These are phyloP conservation scores for Dicyrtoma fusca DNA, from an alignment of 2,888 invertebrate genomes.

Conservation along the genomic window DNA sequence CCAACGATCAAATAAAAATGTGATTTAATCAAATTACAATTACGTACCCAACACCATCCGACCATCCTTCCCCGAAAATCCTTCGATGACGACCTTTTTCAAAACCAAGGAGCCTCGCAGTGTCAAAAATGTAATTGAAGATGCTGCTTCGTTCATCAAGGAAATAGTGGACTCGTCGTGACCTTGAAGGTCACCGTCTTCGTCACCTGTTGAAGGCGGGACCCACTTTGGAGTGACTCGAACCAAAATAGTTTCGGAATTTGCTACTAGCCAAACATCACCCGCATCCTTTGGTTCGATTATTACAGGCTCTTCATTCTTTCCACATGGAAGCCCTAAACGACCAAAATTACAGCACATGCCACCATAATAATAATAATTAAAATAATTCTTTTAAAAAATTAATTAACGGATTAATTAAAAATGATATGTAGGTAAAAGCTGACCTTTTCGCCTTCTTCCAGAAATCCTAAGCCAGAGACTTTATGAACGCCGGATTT, in stretches of 20 bases:
- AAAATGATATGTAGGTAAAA: too few relatives aligned
- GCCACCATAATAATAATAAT: too few relatives aligned
- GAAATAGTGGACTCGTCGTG: background rate
- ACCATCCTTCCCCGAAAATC: too few relatives aligned
- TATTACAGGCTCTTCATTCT: background rate
- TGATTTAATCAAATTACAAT: too few relatives aligned
- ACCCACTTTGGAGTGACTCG: constrained; percentile 1
- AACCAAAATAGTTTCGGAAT: constrained; percentile 11
- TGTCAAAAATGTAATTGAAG: constrained; percentile 1
- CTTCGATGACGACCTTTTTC: constrained; percentile 15
- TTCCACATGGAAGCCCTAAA: constrained; percentile 2
- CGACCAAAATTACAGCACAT: too few relatives aligned
- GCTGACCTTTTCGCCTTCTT: constrained; percentile 28
- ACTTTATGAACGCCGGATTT: constrained; percentile 20
- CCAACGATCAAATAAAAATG: background rate
- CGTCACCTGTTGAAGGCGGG: constrained; percentile 4
- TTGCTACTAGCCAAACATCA: constrained; percentile 17
- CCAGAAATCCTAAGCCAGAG: constrained; percentile 24
- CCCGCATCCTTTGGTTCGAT: constrained; percentile 28
- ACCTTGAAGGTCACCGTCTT: constrained; percentile 5
- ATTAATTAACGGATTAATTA: too few relatives aligned
- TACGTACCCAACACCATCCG: too few relatives aligned
- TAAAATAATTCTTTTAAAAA: too few relatives aligned
- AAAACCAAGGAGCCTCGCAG: background rate
- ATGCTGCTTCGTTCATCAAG: constrained; percentile 16